These are phyloP conservation scores for Cosmopolites sordidus DNA, from an alignment of 2,888 invertebrate genomes.

Conservation along the genomic window DNA sequence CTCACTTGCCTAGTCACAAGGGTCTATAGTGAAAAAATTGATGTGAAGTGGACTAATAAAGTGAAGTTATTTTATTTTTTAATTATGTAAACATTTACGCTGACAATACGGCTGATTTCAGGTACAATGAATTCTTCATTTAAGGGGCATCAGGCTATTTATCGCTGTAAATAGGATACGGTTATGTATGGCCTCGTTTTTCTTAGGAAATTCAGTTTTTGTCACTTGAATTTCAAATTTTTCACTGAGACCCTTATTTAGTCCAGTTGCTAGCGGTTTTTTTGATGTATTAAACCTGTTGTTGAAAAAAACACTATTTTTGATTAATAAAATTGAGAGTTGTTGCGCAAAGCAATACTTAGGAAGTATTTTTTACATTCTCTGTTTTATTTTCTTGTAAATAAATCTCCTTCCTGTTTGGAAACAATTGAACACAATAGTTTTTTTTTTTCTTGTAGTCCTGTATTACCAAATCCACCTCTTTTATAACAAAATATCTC, in stretches of 20 bases:
- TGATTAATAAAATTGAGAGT: constrained; percentile 30
- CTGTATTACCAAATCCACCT: not conserved
- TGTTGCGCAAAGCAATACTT: constrained; percentile 33
- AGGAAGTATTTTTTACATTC: constrained; percentile 32
- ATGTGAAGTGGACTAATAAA: not conserved
- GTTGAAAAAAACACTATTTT: constrained; percentile 16
- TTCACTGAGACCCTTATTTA: constrained; percentile 7
- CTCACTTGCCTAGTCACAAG: constrained; percentile 7
- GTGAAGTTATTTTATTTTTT: not conserved
- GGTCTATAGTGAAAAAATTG: constrained; percentile 13
- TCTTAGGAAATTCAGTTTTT: no score
- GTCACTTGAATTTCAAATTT: not conserved
- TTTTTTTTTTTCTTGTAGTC: no score
- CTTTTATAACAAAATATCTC: no score
- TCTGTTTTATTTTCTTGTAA: constrained; percentile 27
- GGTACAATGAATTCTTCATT: not conserved
- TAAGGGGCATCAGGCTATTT: not conserved
- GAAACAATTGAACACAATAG: not conserved
- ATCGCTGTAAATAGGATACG: not conserved
- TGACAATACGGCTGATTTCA: not conserved
- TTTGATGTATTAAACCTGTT: constrained; percentile 4
- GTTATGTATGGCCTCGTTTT: not conserved
- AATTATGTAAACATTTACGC: not conserved
- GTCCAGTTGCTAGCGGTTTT: constrained; percentile 11
- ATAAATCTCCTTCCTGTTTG: constrained; percentile 8